Evolutionary conservation across 2,888 invertebrate species (phyloP).

Genomic region (Cylloceria caligata): DNA sequence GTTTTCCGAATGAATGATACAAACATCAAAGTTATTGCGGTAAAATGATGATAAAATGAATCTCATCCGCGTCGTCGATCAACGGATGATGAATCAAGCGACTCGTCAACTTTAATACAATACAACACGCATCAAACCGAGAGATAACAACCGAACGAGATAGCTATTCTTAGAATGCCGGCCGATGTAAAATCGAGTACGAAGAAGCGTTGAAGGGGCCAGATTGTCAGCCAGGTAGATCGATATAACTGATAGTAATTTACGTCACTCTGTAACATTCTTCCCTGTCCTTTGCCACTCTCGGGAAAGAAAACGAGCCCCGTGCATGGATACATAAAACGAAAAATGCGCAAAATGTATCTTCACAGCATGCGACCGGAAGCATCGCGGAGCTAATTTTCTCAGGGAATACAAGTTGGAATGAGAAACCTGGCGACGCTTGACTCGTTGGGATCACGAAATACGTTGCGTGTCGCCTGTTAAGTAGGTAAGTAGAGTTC

Average conservation of each 20-base stretch:
- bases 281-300: background rate
- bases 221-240: conserved; percentile 41
- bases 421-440: conserved; percentile 55
- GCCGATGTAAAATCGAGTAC: conserved; percentile 33
- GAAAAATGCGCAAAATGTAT: conserved; percentile 32
- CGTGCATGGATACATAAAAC: background rate
- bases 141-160: conserved; percentile 58
- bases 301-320: background rate
- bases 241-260: conserved; percentile 23
- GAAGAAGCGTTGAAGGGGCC: conserved; percentile 12
- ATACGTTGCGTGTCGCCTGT: conserved; percentile 72
- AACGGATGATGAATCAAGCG: conserved; percentile 22
- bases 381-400: background rate
- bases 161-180: conserved; percentile 60
- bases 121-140: background rate
- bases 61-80: conserved; percentile 21
- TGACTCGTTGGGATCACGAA: conserved; percentile 66
- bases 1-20: background rate
- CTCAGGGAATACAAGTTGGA: conserved; percentile 43
- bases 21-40: conserved; percentile 2
- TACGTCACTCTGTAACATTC: conserved; percentile 4
- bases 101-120: conserved; percentile 26
- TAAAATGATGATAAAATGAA: background rate
- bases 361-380: conserved; percentile 13
- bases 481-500: conserved; percentile 78